Conservation (phyloP, 1,140 invertebrate species). For the Prorops nasuta region DNA sequence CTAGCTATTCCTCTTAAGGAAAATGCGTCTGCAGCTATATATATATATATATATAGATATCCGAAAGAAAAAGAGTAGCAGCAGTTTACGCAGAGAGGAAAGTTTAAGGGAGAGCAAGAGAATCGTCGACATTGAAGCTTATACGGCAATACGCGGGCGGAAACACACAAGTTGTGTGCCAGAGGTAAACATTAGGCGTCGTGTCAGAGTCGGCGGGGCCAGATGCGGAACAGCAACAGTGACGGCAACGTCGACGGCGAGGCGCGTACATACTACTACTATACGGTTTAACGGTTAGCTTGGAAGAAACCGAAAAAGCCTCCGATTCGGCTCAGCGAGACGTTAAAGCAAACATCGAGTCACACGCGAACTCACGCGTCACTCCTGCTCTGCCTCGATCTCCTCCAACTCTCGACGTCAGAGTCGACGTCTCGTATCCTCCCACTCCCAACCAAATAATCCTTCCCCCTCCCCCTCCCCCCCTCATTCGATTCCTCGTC, state of each 20-base stretch:
- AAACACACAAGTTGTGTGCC: slow-evolving; percentile 44
- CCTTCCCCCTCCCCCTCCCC: background rate
- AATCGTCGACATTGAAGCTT: too few relatives aligned
- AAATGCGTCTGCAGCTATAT: too few relatives aligned
- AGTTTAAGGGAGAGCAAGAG: too few relatives aligned
- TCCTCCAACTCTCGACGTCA: too few relatives aligned
- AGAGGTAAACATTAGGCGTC: slow-evolving; percentile 37
- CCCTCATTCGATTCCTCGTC: background rate
- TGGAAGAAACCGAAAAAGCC: slow-evolving; percentile 19
- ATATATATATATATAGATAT: too few relatives aligned
- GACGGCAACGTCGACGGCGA: too few relatives aligned
- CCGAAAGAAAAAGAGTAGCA: too few relatives aligned
- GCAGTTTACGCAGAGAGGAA: too few relatives aligned
- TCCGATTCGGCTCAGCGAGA: slow-evolving; percentile 28
- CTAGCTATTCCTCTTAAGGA: too few relatives aligned
- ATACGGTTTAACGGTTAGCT: slow-evolving; percentile 12
- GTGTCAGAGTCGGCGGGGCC: slow-evolving; percentile 2
- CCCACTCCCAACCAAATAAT: background rate
- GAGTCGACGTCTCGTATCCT: too few relatives aligned
- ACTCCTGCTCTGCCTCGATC: too few relatives aligned
- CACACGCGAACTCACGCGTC: slow-evolving; percentile 36
- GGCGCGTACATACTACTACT: too few relatives aligned
- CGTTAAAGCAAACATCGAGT: slow-evolving; percentile 46
- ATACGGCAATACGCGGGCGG: slow-evolving; percentile 28
- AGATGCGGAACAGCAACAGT: background rate